A percentile compares a stretch with the other conserved stretches of the same genome.
phyloP scores from a whole-genome alignment of 2,888 invertebrate species.

The Archips xylosteana region DNA sequence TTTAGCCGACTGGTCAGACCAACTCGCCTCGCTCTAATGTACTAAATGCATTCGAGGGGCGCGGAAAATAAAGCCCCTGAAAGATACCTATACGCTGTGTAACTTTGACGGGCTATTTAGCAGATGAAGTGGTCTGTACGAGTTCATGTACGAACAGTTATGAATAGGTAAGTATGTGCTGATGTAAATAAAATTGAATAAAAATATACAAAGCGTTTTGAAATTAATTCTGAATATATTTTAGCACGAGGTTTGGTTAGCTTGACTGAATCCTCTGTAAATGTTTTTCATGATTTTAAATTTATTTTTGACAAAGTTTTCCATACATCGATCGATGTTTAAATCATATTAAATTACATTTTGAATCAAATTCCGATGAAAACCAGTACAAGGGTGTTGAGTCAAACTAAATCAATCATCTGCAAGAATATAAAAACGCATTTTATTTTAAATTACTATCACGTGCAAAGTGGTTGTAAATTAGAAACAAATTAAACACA shows the following conservation, averaged over 20 bases:
- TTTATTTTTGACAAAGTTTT: too few species aligned
- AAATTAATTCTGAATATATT: too few species aligned
- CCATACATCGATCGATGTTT: too few species aligned
- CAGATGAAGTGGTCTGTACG: constrained; percentile 12
- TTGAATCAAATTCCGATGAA: too few species aligned
- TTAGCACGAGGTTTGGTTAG: not conserved
- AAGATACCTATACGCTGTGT: constrained; percentile 36
- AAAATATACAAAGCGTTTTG: too few species aligned
- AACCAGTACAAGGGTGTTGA: too few species aligned
- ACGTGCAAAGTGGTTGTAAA: not conserved
- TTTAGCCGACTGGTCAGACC: constrained; percentile 74
- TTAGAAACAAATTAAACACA: not conserved
- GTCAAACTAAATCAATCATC: too few species aligned
- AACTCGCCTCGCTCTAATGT: constrained; percentile 59
- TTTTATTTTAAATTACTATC: not conserved
- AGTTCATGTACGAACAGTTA: constrained; percentile 8
- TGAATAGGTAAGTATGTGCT: not conserved
- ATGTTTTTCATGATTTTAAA: too few species aligned
- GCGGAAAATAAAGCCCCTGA: constrained; percentile 42
- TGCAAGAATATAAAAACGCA: too few species aligned
- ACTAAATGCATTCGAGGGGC: constrained; percentile 46
- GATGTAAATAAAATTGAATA: not conserved
- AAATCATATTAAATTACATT: too few species aligned
- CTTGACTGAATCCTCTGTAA: too few species aligned
- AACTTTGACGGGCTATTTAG: constrained; percentile 30